These are phyloP conservation scores for Sialis fuliginosa DNA, from an alignment of 2,888 invertebrate genomes.

Conservation along the genomic window DNA sequence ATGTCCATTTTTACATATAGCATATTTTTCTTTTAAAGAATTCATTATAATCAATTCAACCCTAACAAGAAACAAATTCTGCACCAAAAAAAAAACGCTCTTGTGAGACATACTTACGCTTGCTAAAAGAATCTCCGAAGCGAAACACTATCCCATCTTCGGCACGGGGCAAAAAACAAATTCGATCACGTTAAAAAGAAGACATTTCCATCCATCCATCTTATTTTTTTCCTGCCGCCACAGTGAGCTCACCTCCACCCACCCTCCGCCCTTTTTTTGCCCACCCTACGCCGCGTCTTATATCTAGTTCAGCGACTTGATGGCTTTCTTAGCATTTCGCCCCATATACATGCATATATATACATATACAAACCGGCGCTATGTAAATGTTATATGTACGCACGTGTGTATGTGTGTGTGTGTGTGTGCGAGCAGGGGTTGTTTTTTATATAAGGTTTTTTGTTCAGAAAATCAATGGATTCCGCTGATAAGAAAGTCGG, in stretches of 20 bases:
- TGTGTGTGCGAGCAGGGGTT: too few species aligned
- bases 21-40: too few species aligned
- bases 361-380: background rate
- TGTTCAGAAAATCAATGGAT: too few species aligned
- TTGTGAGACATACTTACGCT: background rate
- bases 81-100: too few species aligned
- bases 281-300: background rate
- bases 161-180: conserved; percentile 4
- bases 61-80: too few species aligned
- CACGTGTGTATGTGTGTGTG: too few species aligned
- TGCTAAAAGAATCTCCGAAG: background rate
- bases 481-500: too few species aligned
- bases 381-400: too few species aligned
- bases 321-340: conserved; percentile 26
- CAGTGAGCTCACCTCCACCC: background rate
- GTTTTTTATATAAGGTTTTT: too few species aligned
- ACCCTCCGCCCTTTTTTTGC: background rate
- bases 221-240: conserved; percentile 16
- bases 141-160: background rate
- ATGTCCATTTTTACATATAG: too few species aligned
- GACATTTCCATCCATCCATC: conserved; percentile 25
- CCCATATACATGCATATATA: conserved; percentile 10
- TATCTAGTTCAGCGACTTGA: conserved; percentile 13
- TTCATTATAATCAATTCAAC: too few species aligned
- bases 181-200: conserved; percentile 7